Evolutionary conservation across 2,888 invertebrate species (phyloP).

Genomic region (Lampropteryx suffumata): DNA sequence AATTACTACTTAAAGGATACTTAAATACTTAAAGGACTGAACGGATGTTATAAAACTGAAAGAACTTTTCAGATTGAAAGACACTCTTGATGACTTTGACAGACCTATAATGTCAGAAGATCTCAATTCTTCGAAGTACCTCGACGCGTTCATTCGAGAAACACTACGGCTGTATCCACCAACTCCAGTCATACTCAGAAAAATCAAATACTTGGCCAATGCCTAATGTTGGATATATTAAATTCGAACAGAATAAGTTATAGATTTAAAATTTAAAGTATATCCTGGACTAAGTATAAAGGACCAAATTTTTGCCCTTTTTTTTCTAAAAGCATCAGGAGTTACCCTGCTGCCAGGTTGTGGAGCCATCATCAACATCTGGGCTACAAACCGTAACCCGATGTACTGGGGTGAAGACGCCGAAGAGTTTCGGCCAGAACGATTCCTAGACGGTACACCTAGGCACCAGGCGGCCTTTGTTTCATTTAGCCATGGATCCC

Average conservation of each 20-base stretch:
- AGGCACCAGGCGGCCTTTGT: conserved; percentile 32
- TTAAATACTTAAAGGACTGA: too few species aligned
- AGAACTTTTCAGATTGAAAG: conserved; percentile 8
- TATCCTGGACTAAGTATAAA: too few species aligned
- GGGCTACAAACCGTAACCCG: conserved; percentile 39
- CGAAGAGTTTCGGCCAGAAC: conserved; percentile 47
- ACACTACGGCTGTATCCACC: conserved; percentile 33
- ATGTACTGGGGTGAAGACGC: conserved; percentile 53
- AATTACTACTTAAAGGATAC: too few species aligned
- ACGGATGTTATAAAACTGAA: too few species aligned
- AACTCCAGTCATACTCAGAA: conserved; percentile 1
- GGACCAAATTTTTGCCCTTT: too few species aligned
- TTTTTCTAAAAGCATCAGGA: conserved; percentile 11
- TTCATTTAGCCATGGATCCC: conserved; percentile 16
- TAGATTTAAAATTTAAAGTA: too few species aligned
- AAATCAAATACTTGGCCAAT: too few species aligned
- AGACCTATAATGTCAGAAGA: neutral
- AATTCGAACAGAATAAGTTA: too few species aligned
- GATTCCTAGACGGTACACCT: conserved; percentile 40
- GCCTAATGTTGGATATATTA: too few species aligned
- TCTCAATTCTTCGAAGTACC: conserved; percentile 10
- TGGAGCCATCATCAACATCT: conserved; percentile 6
- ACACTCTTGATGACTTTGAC: conserved; percentile 3
- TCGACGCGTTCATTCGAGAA: conserved; percentile 31
- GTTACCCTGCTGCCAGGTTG: neutral